Base-by-base conservation (phyloP, 2,888 invertebrate genomes). In the Flexamia atlantica region DNA sequence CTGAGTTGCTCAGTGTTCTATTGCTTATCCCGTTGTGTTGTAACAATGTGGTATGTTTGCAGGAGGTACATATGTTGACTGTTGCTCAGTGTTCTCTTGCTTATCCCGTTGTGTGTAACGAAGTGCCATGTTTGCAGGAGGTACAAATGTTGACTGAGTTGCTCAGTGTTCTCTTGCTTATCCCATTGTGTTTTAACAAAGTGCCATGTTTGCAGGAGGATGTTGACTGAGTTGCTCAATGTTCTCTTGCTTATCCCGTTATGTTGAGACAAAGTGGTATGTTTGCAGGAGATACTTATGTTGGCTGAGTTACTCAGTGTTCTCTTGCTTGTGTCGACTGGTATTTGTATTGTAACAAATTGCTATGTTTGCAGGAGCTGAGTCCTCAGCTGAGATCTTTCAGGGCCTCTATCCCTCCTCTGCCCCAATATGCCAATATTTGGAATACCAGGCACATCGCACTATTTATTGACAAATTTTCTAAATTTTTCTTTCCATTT, bases 401-500 rank as follows among this genome's bases (percentile, higher is more conserved):
- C 86, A 85, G 86, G 86, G 85, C 87, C 87, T 86, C 86, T 83
- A 84, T 40, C 93, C 93, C 94, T 1, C 93, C 93, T 3, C 94
- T 94, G 68, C 95, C 95, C 0, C 96, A 97, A 88, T 97, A 96
- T 90, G 95, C 95, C 87, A 96, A 95, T 17, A 96, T 95, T 91
- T 97, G 97, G 90, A 94, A 95, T 89, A 97, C 91, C 60, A 89
- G 91, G 83, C 91, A 91, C 85, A 91, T 91, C 72, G 97, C 97
- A 17, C 92, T 97, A 85, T 96, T 94, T 90, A 97, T 97, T 88
- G 97, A 97, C 90, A 94, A 95, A 89, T 94, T 97, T 90, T 97
- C 97, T 74, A 92, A 97, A 88, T 95, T 97, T 91, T 96, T 97
- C 91, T 97, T 97, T 88, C 97, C 97, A 0, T 96, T 97, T 89